Evolutionary conservation across 2,113 vertebrate genomes (phyloP).

Genomic region (Girardinichthys multiradiatus): DNA sequence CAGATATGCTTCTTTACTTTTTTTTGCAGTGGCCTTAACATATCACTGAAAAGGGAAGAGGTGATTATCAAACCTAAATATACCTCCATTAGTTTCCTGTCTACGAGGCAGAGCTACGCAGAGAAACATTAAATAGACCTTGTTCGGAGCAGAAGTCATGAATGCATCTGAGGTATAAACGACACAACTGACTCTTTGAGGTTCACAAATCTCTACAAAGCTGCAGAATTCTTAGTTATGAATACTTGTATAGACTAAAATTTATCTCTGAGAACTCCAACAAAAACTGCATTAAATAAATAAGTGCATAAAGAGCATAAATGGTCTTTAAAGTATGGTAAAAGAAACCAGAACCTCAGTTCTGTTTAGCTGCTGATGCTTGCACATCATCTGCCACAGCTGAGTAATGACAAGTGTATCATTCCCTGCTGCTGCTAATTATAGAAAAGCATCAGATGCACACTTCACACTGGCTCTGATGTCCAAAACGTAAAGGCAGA

Average conservation of each 20-base stretch:
- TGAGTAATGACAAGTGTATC: conserved; percentile 52
- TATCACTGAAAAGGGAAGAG: conserved; percentile 43
- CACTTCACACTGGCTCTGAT: conserved; percentile 38
- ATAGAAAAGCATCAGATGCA: conserved; percentile 67
- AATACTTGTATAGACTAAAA: no score
- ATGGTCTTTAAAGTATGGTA: background rate
- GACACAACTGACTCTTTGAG: background rate
- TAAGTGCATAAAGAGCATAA: background rate
- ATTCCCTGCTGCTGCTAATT: conserved; percentile 59
- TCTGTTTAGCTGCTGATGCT: conserved; percentile 33
- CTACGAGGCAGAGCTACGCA: background rate
- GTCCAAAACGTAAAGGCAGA: conserved; percentile 45
- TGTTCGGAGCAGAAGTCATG: background rate
- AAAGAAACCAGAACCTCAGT: conserved; percentile 14
- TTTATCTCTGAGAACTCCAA: background rate
- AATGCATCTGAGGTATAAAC: background rate
- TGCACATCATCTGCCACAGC: conserved; percentile 44
- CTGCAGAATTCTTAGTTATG: no score
- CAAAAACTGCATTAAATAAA: background rate
- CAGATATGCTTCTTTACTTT: conserved; percentile 20
- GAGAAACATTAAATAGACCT: background rate
- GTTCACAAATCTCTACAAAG: no score
- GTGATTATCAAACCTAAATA: conserved; percentile 75
- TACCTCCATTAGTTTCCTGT: conserved; percentile 70
- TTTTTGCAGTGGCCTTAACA: conserved; percentile 23